phyloP scores from a whole-genome alignment of 2,888 invertebrate species.

The Hyposoter dolosus region DNA sequence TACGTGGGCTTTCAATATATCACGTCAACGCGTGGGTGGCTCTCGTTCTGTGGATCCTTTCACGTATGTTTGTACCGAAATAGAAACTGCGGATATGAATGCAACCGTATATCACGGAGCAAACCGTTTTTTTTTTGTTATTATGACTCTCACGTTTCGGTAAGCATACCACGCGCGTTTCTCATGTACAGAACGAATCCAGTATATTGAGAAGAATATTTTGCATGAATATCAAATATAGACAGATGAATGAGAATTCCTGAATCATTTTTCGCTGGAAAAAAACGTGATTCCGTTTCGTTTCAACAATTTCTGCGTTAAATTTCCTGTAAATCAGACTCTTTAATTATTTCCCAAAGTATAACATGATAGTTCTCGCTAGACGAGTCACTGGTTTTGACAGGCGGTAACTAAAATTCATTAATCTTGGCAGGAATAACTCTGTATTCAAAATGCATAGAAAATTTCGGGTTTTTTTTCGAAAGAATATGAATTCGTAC shows the following conservation, averaged over 20 bases:
- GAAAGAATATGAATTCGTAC: background rate
- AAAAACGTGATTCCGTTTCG: background rate
- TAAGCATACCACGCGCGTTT: background rate
- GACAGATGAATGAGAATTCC: background rate
- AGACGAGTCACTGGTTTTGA: background rate
- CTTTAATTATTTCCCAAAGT: background rate
- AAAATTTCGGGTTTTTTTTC: background rate
- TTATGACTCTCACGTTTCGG: background rate
- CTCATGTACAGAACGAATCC: background rate
- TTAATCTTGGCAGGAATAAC: background rate
- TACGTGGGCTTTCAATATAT: constrained; percentile 11
- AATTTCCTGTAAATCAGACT: background rate
- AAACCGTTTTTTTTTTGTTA: background rate
- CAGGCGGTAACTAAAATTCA: background rate
- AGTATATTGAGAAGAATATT: background rate
- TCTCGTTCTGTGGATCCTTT: constrained; percentile 6
- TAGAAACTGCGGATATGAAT: constrained; percentile 17
- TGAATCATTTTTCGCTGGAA: background rate
- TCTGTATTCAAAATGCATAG: background rate
- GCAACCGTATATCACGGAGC: background rate
- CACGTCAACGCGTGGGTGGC: constrained; percentile 29
- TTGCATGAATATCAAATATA: background rate
- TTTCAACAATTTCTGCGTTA: background rate
- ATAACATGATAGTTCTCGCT: background rate
- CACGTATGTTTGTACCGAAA: constrained; percentile 13